These are phyloP conservation scores for Petrosia ficiformis DNA, from an alignment of 37 sponge, comb jelly and placozoan species.

Conservation along the genomic window DNA sequence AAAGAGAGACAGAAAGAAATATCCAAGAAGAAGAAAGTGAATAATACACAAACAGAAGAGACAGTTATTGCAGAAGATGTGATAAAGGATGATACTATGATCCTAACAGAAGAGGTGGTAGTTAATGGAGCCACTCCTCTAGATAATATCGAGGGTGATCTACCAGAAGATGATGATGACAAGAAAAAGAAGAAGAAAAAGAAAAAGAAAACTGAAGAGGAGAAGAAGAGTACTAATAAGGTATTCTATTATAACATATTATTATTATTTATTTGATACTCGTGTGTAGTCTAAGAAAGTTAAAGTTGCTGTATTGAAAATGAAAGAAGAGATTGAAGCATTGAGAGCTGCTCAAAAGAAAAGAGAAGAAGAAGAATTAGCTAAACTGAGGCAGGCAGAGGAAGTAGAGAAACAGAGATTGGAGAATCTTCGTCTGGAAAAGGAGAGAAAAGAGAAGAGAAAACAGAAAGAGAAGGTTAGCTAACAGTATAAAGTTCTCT, in stretches of 20 bases:
- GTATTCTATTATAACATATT: not conserved
- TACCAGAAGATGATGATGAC: slow-evolving; percentile 13
- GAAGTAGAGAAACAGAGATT: slow-evolving; percentile 56
- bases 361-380: slow-evolving; percentile 72
- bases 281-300: not conserved
- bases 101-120: not conserved
- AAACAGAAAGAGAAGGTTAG: slow-evolving; percentile 77
- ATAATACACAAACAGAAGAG: not conserved
- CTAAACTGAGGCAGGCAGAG: slow-evolving; percentile 58
- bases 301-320: slow-evolving; percentile 38
- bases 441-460: slow-evolving; percentile 67
- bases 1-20: slow-evolving; percentile 38
- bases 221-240: slow-evolving; percentile 31
- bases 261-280: not conserved
- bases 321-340: slow-evolving; percentile 65
- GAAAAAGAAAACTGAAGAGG: slow-evolving; percentile 60
- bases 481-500: not conserved
- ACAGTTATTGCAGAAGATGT: not conserved
- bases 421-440: slow-evolving; percentile 60
- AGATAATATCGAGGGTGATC: slow-evolving; percentile 16
- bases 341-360: slow-evolving; percentile 51
- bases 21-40: not conserved
- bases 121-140: slow-evolving; percentile 10
- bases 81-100: not conserved
- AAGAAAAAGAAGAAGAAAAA: slow-evolving; percentile 78